Percentiles rank a stretch among this genome's conserved stretches.
These are phyloP conservation scores for Lethrus apterus DNA, from an alignment of 1,140 invertebrate species.

Conservation along the genomic window DNA sequence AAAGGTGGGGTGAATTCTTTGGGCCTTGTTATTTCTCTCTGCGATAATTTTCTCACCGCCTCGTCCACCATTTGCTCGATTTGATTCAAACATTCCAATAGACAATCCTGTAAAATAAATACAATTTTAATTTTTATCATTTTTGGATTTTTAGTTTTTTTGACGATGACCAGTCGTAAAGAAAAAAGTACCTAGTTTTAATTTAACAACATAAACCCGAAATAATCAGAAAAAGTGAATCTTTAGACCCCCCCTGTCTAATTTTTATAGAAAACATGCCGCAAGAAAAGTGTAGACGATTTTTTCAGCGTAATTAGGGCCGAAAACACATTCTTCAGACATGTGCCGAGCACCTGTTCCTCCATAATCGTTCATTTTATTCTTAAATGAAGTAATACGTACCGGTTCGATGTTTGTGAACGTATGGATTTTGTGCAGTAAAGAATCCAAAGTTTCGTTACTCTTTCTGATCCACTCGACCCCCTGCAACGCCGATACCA, in stretches of 20 bases:
- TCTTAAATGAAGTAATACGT: conserved; percentile 2
- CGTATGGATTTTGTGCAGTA: conserved; percentile 57
- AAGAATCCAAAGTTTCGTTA: conserved; percentile 42
- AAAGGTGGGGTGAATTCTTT: conserved; percentile 56
- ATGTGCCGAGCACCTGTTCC: too few relatives aligned
- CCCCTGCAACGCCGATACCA: conserved; percentile 74
- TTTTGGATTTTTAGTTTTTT: neutral
- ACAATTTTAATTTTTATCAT: neutral
- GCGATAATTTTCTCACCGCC: neutral
- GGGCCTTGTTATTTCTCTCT: conserved; percentile 47
- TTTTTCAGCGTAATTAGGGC: too few relatives aligned
- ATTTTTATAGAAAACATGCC: too few relatives aligned
- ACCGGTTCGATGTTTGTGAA: conserved; percentile 63
- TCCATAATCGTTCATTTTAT: too few relatives aligned
- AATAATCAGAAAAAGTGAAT: too few relatives aligned
- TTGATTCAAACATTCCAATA: conserved; percentile 23
- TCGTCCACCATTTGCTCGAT: conserved; percentile 27
- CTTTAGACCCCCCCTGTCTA: too few relatives aligned
- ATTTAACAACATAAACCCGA: too few relatives aligned
- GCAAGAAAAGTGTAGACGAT: too few relatives aligned
- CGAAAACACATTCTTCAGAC: too few relatives aligned
- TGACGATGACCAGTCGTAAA: neutral
- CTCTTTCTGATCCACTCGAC: conserved; percentile 56
- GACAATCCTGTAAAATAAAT: conserved; percentile 26
- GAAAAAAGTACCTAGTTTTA: too few relatives aligned